Base-by-base conservation (phyloP, 35 echinoderm and acorn worm species). In the Ophiothrix spiculata region DNA sequence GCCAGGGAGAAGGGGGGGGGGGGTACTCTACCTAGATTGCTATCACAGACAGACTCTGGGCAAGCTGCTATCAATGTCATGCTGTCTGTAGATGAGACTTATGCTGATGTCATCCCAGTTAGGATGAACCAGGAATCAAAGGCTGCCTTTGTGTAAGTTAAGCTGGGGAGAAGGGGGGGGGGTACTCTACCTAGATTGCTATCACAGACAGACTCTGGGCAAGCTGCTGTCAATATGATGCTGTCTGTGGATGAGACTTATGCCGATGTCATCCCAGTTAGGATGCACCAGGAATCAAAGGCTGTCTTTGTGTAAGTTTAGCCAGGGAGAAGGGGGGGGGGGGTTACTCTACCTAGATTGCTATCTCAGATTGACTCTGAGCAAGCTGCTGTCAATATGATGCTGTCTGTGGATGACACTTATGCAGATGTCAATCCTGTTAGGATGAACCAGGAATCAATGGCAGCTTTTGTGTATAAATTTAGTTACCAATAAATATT, bases 191-290 rank as follows among this genome's bases (percentile, higher is more conserved):
- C 96, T 15, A 87, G 89, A 25, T 78, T 99, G 6, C 60, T 99
- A 14, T 84, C 86, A 15, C 89, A 87, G 1, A 83, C 89, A 36
- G 69, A 80, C 28, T 86, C 88, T 17, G 91, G 92, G 0, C 88
- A 94, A 77, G 73, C 91, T 19, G 96, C 96, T 6, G 90, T 99
- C 35, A 99, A 99, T 49, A 89, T 94, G 38, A 94, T 99, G 64
- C 39, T 99, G 28, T 99, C 96, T 1, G 83, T 94, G 79, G 96
- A 99, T 80, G 96, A 99, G 78, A 99, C 96, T 0, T 99, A 99
- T 73, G 96, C 96, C 1, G 96, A 99, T 80, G 84, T 99, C 0
- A 74, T 94, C 2, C 96, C 96, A 56, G 96, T 99, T 3, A 88
- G 96, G 40, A 69, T 99, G 38, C 84, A 91, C 79, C 39, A 79